Conservation (phyloP, 2,888 invertebrate genomes). For the Mystacides longicornis region DNA sequence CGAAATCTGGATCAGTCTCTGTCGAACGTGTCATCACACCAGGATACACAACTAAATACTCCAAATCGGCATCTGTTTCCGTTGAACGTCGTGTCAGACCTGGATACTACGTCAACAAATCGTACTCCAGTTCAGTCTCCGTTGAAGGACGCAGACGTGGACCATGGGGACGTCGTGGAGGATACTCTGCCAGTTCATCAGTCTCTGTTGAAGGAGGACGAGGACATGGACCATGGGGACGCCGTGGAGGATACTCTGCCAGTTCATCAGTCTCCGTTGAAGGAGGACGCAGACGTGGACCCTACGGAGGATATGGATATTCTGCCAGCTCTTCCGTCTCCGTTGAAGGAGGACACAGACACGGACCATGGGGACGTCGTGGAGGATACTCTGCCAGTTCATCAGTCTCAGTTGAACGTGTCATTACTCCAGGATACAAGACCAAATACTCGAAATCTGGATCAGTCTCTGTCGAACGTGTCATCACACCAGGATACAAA, state of each 20-base stretch:
- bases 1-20: neutral
- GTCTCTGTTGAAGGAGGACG: too few species aligned
- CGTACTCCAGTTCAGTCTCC: neutral
- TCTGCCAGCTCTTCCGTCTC: constrained; percentile 1
- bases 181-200: too few species aligned
- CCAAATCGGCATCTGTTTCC: neutral
- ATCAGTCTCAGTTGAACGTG: neutral
- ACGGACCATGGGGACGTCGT: too few species aligned
- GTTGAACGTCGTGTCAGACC: neutral
- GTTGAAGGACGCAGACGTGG: too few species aligned
- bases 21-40: neutral
- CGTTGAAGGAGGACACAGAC: neutral
- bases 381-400: neutral
- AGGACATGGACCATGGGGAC: too few species aligned
- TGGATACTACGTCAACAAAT: neutral
- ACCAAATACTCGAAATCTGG: neutral
- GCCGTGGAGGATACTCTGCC: too few species aligned
- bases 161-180: too few species aligned
- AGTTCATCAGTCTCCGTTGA: too few species aligned
- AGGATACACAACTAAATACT: neutral
- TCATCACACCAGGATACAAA: neutral
- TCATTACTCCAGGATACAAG: constrained; percentile 1
- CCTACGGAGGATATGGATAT: too few species aligned
- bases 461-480: neutral
- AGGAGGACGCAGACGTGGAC: too few species aligned